Base-by-base conservation (phyloP, 2,888 invertebrate genomes). In the Caenorhabditis sp. region DNA sequence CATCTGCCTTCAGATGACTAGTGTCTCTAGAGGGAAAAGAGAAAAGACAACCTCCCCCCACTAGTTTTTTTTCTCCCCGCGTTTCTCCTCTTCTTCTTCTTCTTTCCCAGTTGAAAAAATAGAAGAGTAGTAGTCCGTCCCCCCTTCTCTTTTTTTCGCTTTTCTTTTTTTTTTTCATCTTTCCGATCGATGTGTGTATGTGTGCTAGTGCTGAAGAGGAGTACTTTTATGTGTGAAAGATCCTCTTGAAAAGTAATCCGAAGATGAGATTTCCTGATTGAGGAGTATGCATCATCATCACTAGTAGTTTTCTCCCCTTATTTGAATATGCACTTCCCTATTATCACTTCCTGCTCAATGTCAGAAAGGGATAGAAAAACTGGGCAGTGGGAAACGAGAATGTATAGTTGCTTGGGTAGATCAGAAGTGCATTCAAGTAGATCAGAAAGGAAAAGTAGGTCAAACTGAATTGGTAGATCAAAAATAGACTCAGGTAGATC, bases 171-270 rank as follows among this genome's bases (percentile, higher is more conserved):
- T 49, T 51, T 47, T 56, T 54, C 64, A 22, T 54, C 69, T 56
- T 54, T 56, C 70, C 59, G 70, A 56, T 70, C 58, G 58, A 58
- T 70, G 70, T 56, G 56, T 54, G 54, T 54, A 41, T 41, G 12
- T 10, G 44, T 16, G n/a, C 5, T 26, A 16, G 5, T 35, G 6
- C 38, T 38, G 38, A 35, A 59, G 58, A 58, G 16, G n/a, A 59
- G 58, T 35, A 59, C 19, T 38, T 38, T 38, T 38, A 38, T 38
- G 38, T 5, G 12, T 38, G 38, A 28, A 4, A 28, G 28, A 28
- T 56, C 56, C 54, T 54, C 38, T 38, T 54, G 54, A 54, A 8
- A 54, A 54, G 26, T 7, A 24, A 24, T 2, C 26, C 6, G 38
- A 19, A 22, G 22, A 22, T 19, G 49, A 49, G n/a, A 49, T 49